These are phyloP conservation scores for Galagoides demidoff DNA, from an alignment of 2,797 vertebrate species.

Conservation along the genomic window DNA sequence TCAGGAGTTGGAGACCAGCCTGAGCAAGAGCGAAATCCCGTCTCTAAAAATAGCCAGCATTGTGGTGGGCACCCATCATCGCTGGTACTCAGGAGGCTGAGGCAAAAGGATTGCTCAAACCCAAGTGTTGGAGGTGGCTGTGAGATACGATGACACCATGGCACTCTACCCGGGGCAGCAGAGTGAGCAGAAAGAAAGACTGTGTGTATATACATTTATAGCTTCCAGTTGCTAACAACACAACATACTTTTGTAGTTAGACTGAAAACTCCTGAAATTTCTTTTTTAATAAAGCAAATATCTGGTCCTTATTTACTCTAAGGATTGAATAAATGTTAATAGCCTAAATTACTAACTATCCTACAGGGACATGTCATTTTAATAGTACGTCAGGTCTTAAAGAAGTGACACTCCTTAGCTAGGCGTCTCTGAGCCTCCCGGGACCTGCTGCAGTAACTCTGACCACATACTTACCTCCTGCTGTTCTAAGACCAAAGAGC, in stretches of 20 bases:
- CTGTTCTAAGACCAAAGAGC: not conserved
- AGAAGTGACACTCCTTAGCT: not conserved
- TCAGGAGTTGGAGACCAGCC: too few relatives aligned
- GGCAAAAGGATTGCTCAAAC: too few relatives aligned
- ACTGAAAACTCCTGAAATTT: not conserved
- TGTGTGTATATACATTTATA: not conserved
- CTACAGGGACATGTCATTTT: not conserved
- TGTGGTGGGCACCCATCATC: too few relatives aligned
- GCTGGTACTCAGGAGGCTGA: too few relatives aligned
- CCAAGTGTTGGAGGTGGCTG: too few relatives aligned
- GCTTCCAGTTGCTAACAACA: not conserved
- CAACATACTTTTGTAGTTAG: conserved; percentile 3
- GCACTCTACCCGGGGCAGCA: too few relatives aligned
- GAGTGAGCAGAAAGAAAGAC: too few relatives aligned
- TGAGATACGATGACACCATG: too few relatives aligned
- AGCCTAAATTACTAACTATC: not conserved
- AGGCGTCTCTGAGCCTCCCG: not conserved
- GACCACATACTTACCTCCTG: not conserved
- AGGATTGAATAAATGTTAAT: conserved; percentile 17
- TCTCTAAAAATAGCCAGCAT: too few relatives aligned
- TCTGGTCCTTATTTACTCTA: not conserved
- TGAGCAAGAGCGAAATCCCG: too few relatives aligned
- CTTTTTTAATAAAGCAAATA: not conserved
- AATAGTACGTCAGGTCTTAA: not conserved
- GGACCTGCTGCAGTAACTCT: not conserved